Evolutionary conservation across 2,797 vertebrate species (phyloP).

Genomic region (Scyliorhinus canicula): DNA sequence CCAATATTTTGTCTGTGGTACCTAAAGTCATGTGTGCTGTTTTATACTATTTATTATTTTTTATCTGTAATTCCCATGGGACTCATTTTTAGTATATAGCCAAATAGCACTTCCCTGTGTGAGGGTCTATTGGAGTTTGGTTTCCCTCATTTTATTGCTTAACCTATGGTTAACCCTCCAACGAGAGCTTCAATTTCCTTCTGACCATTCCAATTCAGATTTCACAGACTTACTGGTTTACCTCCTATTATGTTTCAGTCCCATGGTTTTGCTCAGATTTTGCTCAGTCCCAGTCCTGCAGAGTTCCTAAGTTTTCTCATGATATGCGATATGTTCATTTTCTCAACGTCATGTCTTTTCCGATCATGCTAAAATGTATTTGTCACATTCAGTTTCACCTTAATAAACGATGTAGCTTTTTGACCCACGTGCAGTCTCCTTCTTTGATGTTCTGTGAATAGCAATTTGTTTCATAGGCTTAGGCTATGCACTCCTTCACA

Average conservation of each 20-base stretch:
- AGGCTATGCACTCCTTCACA: too few relatives aligned
- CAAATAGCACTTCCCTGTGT: neutral
- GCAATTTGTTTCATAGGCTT: neutral
- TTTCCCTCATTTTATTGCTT: neutral
- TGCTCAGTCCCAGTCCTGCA: neutral
- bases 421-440: neutral
- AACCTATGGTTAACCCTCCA: neutral
- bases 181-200: neutral
- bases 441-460: neutral
- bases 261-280: neutral
- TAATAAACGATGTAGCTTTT: neutral
- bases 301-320: neutral
- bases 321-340: neutral
- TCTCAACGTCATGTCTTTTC: neutral
- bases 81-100: neutral
- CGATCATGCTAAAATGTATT: neutral
- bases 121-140: neutral
- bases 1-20: neutral
- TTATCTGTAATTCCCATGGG: neutral
- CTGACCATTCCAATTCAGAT: neutral
- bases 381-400: neutral
- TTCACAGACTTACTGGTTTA: neutral
- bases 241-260: neutral
- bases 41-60: neutral
- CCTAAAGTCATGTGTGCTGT: neutral